phyloP scores from a whole-genome alignment of 2,888 invertebrate genomes.

The Patella depressa region DNA sequence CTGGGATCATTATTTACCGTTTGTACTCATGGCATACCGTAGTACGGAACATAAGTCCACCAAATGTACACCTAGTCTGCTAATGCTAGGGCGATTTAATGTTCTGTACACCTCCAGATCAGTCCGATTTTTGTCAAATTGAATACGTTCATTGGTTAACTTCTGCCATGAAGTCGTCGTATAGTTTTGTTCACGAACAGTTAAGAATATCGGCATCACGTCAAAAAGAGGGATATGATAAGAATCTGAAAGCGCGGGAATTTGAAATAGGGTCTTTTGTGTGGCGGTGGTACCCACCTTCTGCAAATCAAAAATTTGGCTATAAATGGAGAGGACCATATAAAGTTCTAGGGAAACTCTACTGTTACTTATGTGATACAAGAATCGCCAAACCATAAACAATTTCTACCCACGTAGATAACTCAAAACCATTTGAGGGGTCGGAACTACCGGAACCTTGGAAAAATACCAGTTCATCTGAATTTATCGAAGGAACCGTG shows the following conservation, averaged over 20 bases:
- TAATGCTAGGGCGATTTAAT: too few relatives aligned
- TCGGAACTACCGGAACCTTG: neutral
- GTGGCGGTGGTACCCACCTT: too few relatives aligned
- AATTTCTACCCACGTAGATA: neutral
- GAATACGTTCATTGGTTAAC: neutral
- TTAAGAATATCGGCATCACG: neutral
- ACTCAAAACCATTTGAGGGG: neutral
- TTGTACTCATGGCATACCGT: too few relatives aligned
- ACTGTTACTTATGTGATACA: neutral
- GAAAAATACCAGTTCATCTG: neutral
- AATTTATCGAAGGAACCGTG: too few relatives aligned
- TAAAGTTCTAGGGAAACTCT: neutral
- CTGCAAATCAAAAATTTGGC: neutral
- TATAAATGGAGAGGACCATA: neutral
- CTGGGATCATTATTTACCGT: too few relatives aligned
- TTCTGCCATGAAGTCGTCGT: neutral
- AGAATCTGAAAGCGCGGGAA: neutral
- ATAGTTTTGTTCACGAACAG: neutral
- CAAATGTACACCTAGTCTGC: too few relatives aligned
- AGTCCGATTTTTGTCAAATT: neutral
- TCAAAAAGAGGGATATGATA: conserved; percentile 6
- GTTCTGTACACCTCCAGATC: neutral
- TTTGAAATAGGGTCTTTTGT: neutral
- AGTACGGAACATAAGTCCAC: too few relatives aligned
- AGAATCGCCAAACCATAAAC: neutral